Evolutionary conservation across 2,113 vertebrate genomes (phyloP), one percentile per base, ranked within the genome.

Genomic region (Hepsetus odoe): DNA sequence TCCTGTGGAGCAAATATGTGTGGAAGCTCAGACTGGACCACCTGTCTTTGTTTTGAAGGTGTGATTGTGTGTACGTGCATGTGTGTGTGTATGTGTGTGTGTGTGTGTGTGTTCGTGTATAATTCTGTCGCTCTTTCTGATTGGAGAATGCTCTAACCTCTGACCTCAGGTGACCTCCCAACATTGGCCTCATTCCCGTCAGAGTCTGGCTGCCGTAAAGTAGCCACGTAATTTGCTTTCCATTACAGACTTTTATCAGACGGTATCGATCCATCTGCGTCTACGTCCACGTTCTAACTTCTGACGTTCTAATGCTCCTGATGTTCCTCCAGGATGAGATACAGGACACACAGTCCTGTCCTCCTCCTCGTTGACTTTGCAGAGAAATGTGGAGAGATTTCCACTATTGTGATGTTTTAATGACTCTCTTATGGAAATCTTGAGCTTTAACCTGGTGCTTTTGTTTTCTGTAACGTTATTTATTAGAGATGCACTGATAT

Each of bases 131-230:
- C 28, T 70, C 40, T 35, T 38, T 81, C 44, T 75, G 74, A 83
- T 76, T 78, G 78, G 44, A 79, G 77, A 81, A 68, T 67, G 66
- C 46, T 79, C 72, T 81, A 81, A 70, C 80, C 81, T 62, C 53
- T 85, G 84, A 84, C 76, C 51, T 76, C 74, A 38, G 33, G n/a
- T 80, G 74, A 82, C 80, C 80, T 61, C n/a, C 42, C 68, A 46
- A 66, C 80, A 78, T 65, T 83, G 72, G 51, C 81, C 68, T 68
- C 79, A 73, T 79, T 74, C 75, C 64, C 59, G 72, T 70, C 66
- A 53, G 51, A 69, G 61, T 11, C 46, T 76, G 22, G 28, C 40
- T 77, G 70, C 81, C 73, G 70, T 78, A 69, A 74, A 79, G 69
- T 46, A 71, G 72, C 74, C 65, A 67, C 44, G 35, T 78, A 72